phyloP scores from a whole-genome alignment of 2,113 vertebrate genomes.

The Pterocles orientalis region DNA sequence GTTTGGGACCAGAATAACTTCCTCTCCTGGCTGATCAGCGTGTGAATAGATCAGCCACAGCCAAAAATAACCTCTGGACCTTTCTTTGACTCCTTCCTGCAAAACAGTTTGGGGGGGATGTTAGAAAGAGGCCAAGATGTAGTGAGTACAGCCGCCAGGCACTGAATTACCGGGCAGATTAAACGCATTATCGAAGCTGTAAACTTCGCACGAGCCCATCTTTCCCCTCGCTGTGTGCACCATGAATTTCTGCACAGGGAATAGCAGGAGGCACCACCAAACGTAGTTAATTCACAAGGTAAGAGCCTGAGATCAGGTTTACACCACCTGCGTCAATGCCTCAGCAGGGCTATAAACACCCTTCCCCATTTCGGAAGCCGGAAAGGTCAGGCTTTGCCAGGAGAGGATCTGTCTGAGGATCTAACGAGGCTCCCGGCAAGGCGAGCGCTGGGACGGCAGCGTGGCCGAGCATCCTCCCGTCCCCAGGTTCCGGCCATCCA shows the following conservation, averaged over 20 bases:
- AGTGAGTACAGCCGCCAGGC: neutral
- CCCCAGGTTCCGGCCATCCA: neutral
- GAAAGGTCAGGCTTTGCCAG: neutral
- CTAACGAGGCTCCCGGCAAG: neutral
- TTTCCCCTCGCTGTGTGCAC: neutral
- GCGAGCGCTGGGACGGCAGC: neutral
- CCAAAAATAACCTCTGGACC: slow-evolving; percentile 50
- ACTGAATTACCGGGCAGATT: neutral
- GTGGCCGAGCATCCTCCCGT: fast-evolving
- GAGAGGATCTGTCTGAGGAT: neutral
- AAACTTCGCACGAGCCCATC: neutral
- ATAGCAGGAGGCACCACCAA: neutral
- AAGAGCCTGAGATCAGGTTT: neutral
- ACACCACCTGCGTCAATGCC: neutral
- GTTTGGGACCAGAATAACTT: slow-evolving; percentile 42
- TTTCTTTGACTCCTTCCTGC: neutral
- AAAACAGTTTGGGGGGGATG: neutral
- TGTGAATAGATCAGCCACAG: slow-evolving; percentile 14
- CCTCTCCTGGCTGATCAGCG: neutral
- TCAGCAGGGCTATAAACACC: neutral
- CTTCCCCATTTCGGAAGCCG: neutral
- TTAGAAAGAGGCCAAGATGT: neutral
- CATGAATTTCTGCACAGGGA: neutral
- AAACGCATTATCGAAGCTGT: neutral
- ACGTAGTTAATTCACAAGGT: neutral